Base-by-base conservation (phyloP, 2,113 vertebrate genomes). In the Pachypanchax playfairii region DNA sequence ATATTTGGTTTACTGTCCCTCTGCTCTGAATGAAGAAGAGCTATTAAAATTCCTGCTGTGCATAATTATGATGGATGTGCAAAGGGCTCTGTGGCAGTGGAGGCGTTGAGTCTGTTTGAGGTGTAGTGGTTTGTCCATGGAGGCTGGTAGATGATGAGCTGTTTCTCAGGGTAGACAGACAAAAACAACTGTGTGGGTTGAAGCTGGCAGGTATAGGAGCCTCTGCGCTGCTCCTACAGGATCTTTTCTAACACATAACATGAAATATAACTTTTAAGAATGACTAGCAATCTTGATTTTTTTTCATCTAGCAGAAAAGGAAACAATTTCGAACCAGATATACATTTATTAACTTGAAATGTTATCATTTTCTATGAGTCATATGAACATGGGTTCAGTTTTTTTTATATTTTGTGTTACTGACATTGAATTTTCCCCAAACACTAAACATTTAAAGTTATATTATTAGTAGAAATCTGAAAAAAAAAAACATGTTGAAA, bases 21-120 rank as follows among this genome's bases (percentile, higher is more conserved):
- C 57, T 71, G 60, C 72, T 84, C 82, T 77, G 65, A 75, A 79
- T 73, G 76, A 68, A 25, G 47, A 52, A 55, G 65, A 74, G 81
- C 71, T 61, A 79, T 87, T 88, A 82, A 49, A 85, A 84, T 73
- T 82, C 66, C 69, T 84, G 77, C 84, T 75, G 79, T 75, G 77
- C 52, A 82, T 87, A 87, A 86, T 86, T 85, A 83, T 88, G 83
- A 87, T 84, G 80, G 85, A 89, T 88, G 78, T 78, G 85, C 73
- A 63, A 20, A 47, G 73, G 82, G 75, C 82, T 77, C 67, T 65
- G 69, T 79, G 73, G 85, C 65, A 49, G 67, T 46, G 76, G 76
- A 74, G 82, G 85, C 29, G 70, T 64, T 39, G 83, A 28, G 39
- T 59, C 10, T 58, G 52, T 60, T 65, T 51, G 68, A 26, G 58